Base-by-base conservation (phyloP, 2,888 invertebrate species). In the Apodemia mormo region DNA sequence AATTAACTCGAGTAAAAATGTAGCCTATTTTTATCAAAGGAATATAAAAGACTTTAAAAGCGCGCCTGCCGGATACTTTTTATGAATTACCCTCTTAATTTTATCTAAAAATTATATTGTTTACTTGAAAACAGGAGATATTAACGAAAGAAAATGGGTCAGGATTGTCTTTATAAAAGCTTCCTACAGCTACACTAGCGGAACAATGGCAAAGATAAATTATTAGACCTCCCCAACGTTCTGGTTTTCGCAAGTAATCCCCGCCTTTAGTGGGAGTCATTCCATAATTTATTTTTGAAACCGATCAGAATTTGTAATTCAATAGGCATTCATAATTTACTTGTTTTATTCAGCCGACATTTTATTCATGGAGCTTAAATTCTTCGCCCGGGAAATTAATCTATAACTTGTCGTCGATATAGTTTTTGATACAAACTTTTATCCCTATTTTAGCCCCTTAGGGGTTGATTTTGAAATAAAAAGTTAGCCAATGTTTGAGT, bases 191-290 rank as follows among this genome's bases (percentile, higher is more conserved):
- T 68, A 66, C 71, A 67, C 61, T 65, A n/a, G n/a, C 64, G 58
- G 66, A 54, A 75, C 73, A 75, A 75, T 72, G 69, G 73, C 67
- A 37, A 70, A 70, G 71, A 73, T 73, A 74, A 75, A 75, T 75
- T 71, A 74, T 64, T 58, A 33, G 70, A 71, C 70, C 68, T 67
- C 69, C 72, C 52, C 54, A 66, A 58, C 70, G 68, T 65, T 68
- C 68, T 56, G 66, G 69, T 71, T 73, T 69, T 71, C 66, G 61
- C 29, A 67, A 68, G 67, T 70, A 68, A 70, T 68, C 65, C 40
- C 43, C 43, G 66, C 64, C 12, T 58, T 30, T 40, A 67, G 37
- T 10, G 9, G 14, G 37, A 64, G 61, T 7, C 37, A 64, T 37
- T 64, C 14, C 12, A 37, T 64, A 64, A 33, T 37, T 30, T 64